Evolutionary conservation across 2,797 vertebrate species (phyloP), one percentile per base, ranked within the genome.

Genomic region (Vespertilio murinus): DNA sequence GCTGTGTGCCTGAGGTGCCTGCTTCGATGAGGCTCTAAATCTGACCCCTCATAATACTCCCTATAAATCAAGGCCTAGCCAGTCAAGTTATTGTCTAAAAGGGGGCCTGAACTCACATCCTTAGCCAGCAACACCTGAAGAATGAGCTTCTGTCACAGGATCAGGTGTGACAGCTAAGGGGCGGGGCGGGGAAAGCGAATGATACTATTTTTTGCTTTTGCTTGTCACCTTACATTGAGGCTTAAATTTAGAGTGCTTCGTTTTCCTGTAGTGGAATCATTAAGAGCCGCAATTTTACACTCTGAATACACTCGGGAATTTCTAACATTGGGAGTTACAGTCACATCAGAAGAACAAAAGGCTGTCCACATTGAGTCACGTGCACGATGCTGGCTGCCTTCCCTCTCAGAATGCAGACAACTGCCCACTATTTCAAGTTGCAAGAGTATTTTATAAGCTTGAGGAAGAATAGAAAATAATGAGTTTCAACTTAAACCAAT

Each of bases 371-470:
- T 6, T 3, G 23, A 82, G 78, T 85, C 93, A 59, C 70, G 77
- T 88, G 93, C 93, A 74, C 45, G 59, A 80, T 16, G 81, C 10
- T 47, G 78, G 77, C 64, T 45, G 94, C 81, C 70, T 88, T 71
- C 18, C 54, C 61, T 89, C 86, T 84, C 65, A 80, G 81, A 56
- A 74, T 22, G 40, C 74, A 92, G 59, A 96, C 95, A 96, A 93
- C 65, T 56, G 85, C 45, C 85, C 40, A 69, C 79, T 97, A 77
- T 85, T 83, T 82, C 61, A 71, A 5, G 73, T 47, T 42, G 81
- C 17, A 84, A 92, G 85, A 82, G 65, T 78, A 74, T 70, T 47
- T 86, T 25, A 82, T 92, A 54, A 59, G 59, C 74, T 89, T 89
- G 85, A 70, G 59, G 79, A 90, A 92, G 33, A 90, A 82, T 10